Evolutionary conservation across 2,797 vertebrate genomes (phyloP), one percentile per base, ranked within the genome.

Genomic region (Sebastiscus albofasciatus): DNA sequence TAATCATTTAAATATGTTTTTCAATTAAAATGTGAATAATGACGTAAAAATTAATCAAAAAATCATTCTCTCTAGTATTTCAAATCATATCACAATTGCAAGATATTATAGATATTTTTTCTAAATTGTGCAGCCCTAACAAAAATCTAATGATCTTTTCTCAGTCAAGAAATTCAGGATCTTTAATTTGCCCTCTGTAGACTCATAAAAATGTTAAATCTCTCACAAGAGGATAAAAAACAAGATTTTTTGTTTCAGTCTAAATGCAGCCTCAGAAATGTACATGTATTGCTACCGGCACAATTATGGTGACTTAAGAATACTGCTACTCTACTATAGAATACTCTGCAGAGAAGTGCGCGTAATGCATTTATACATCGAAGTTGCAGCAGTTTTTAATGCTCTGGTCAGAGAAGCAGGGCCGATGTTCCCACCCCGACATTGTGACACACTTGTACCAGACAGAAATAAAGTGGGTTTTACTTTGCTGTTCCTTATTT

Each of bases 401-500:
- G 54, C 75, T 60, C 26, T 52, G 82, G 75, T 81, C 29, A 55
- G 68, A 75, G 77, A 74, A 82, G 82, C 67, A 56, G 80, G 33
- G 52, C 73, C 31, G 12, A 59, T 55, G 74, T 74, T 64, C 68
- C 84, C 85, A 20, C 89, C 86, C 88, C 77, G 82, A 88, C 67
- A 64, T 94, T 94, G 93, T 91, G 91, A 93, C 92, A 93, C 84
- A 87, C 84, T 92, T 81, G 84, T 82, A 91, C 80, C 85, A 82
- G 91, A 90, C 93, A 87, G 80, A 91, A 95, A 93, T 92, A 93
- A 94, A 94, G 82, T 75, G 82, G 62, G 77, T 85, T 90, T 87
- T 74, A 91, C 81, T 89, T 88, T 85, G 90, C 87, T 92, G 88
- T 96, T 95, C 95, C 94, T 86, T 92, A 92, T 94, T 95, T 89